A percentile compares a stretch with the other conserved stretches of the same genome.
phyloP scores from a whole-genome alignment of 2,797 vertebrate genomes.

The Lithobates sylvaticus region DNA sequence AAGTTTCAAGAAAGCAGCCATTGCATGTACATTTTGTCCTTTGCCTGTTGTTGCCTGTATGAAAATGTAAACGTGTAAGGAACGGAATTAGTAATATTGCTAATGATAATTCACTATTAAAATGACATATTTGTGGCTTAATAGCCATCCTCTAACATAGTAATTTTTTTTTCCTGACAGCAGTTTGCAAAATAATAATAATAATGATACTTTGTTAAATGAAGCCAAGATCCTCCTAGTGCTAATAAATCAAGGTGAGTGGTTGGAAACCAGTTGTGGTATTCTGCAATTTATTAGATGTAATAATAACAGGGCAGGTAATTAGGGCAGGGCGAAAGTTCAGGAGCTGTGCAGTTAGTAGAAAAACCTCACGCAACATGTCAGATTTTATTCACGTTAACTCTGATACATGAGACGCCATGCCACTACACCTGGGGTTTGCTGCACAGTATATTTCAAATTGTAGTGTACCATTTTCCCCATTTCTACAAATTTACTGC shows the following conservation, averaged over 20 bases:
- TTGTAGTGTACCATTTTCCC: background rate
- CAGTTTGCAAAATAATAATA: constrained; percentile 59
- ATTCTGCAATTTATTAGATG: constrained; percentile 76
- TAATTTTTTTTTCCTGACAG: constrained; percentile 45
- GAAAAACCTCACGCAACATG: constrained; percentile 74
- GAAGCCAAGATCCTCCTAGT: constrained; percentile 68
- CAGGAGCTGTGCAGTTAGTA: constrained; percentile 74
- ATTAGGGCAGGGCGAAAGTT: constrained; percentile 77
- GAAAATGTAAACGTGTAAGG: constrained; percentile 26
- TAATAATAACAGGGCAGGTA: constrained; percentile 77
- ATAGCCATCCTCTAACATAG: constrained; percentile 42
- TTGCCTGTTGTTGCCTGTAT: constrained; percentile 9
- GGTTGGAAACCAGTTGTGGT: constrained; percentile 79
- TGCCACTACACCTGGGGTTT: constrained; percentile 70
- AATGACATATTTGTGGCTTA: constrained; percentile 52
- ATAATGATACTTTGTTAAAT: constrained; percentile 65
- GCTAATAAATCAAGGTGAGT: constrained; percentile 73
- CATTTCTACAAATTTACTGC: background rate
- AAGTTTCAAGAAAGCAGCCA: background rate
- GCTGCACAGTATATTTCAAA: background rate
- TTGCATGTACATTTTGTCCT: constrained; percentile 21
- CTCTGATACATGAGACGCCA: constrained; percentile 72
- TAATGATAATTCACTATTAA: constrained; percentile 52
- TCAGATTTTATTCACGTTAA: constrained; percentile 75
- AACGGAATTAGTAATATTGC: constrained; percentile 47